A percentile compares a stretch with the other conserved stretches of the same genome.
phyloP scores from a whole-genome alignment of 2,888 invertebrate species.

The Rugalucina vietnamica region DNA sequence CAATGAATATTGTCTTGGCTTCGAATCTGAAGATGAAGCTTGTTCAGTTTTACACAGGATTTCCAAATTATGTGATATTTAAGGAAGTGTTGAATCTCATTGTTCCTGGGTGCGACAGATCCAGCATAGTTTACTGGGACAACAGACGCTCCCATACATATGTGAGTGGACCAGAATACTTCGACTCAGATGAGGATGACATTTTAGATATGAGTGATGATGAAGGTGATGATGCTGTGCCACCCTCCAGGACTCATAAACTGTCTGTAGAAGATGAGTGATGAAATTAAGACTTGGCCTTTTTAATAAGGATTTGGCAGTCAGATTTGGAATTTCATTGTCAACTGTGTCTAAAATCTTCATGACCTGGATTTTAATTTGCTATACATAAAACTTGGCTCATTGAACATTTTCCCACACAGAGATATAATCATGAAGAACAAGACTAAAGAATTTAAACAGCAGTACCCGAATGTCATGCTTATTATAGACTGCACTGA shows the following conservation, averaged over 20 bases:
- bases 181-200: neutral
- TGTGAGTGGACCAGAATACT: neutral
- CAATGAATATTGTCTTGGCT: neutral
- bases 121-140: neutral
- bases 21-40: neutral
- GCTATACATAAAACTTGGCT: neutral
- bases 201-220: constrained; percentile 17
- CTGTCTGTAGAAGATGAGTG: constrained; percentile 25
- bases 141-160: too few species aligned
- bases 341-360: neutral
- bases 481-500: neutral
- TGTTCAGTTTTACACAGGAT: neutral
- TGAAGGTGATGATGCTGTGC: neutral
- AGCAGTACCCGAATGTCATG: neutral
- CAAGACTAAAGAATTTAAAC: neutral
- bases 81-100: neutral
- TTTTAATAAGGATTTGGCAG: constrained; percentile 12
- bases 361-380: neutral
- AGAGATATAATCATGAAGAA: neutral
- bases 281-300: constrained; percentile 33
- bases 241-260: neutral
- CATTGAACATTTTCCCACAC: neutral
- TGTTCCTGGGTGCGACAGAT: neutral
- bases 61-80: neutral
- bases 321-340: neutral